Evolutionary conservation across 2,113 vertebrate species (phyloP), one percentile per base, ranked within the genome.

Genomic region (Macheiramphus alcinus): DNA sequence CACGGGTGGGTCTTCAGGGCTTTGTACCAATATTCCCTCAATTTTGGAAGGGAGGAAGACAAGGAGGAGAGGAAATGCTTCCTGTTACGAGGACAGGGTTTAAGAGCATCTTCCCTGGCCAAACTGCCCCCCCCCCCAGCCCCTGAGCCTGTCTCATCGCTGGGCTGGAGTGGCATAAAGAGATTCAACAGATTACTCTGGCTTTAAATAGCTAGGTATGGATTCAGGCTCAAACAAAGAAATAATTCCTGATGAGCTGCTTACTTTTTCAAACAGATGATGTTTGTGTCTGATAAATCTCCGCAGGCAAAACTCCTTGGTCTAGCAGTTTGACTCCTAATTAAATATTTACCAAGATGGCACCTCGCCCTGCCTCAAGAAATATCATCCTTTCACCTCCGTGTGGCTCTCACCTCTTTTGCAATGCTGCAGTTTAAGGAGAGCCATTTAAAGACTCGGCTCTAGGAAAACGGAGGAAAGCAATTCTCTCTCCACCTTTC

Each of bases 271-370:
- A 50, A 56, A 68, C 48, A 32, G 40, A 31, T 56, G 58, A 81
- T 76, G 42, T 40, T 82, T 78, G 45, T 82, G 40, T 67, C 74
- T 29, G 2, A 75, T 85, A 88, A 70, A 76, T 93, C 50, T 53
- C 83, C 23, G 5, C 85, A 63, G 62, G 67, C 68, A 74, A 18
- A 88, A 43, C 40, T 61, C 65, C 45, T 67, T 81, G 50, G 83
- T 78, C 68, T 62, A 92, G 93, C 72, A 59, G 65, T 76, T 94
- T 90, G 94, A 75, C 85, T 95, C 92, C 85, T 92, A 80, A 93
- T 96, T 92, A 94, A 86, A 62, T 90, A 70, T 96, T 97, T 95
- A 92, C 81, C 29, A 74, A 38, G 86, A 67, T 80, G 89, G 75
- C 93, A 52, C 34, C 87, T 89, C 26, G 25, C 88, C 73, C 93